Evolutionary conservation across 2,113 vertebrate species (phyloP).

Genomic region (Thomomys bottae): DNA sequence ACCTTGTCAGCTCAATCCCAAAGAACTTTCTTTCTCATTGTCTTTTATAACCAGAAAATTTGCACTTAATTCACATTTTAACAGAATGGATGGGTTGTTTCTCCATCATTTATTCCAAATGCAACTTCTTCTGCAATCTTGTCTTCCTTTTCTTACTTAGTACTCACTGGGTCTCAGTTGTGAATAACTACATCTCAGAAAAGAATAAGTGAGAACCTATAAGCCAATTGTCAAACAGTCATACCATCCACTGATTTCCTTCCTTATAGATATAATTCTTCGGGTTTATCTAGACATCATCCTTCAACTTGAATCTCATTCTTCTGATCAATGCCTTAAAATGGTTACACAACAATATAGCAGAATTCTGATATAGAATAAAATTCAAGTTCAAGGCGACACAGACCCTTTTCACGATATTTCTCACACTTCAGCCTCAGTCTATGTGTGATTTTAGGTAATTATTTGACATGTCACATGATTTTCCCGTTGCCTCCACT

Average conservation of each 20-base stretch:
- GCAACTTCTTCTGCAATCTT: background rate
- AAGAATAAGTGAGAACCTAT: background rate
- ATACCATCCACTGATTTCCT: background rate
- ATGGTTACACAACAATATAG: background rate
- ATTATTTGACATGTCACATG: background rate
- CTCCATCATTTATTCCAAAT: slow-evolving; percentile 5
- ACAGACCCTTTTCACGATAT: background rate
- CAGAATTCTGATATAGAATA: background rate
- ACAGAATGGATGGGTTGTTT: background rate
- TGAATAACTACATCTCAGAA: background rate
- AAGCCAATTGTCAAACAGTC: background rate
- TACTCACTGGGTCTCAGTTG: background rate
- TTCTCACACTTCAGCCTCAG: background rate
- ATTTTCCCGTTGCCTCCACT: slow-evolving; percentile 5
- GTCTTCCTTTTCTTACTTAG: background rate
- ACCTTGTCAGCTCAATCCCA: background rate
- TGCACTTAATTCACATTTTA: background rate
- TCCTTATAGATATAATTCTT: background rate
- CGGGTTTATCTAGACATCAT: background rate
- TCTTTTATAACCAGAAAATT: background rate
- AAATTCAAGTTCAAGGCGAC: background rate
- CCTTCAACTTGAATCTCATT: background rate
- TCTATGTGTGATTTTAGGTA: background rate
- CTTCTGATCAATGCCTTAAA: background rate
- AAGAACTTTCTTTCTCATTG: background rate